Evolutionary conservation across 2,113 vertebrate genomes (phyloP), one percentile per base, ranked within the genome.

Genomic region (Hemibagrus wyckioides): DNA sequence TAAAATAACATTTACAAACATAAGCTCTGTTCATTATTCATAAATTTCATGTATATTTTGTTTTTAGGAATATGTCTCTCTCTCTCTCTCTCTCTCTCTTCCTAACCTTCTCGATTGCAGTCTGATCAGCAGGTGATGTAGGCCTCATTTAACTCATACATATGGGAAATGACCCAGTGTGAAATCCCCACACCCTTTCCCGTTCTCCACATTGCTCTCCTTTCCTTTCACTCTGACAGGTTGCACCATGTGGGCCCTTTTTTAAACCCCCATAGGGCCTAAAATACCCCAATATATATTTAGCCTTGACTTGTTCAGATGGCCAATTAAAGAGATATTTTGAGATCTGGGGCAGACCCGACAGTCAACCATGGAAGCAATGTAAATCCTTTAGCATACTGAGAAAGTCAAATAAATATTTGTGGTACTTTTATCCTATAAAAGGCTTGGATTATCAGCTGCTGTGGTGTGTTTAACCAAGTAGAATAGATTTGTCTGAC

Each of bases 41-140:
- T 71, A 33, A 39, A 71, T 71, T 71, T 71, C 33, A 30, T 33
- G 3, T 67, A 67, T 6, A 17, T 67, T 33, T 33, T 71, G 33
- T 19, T 7, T 71, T 71, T 39, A 33, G 61, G 61, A 63, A 65
- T 65, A 65, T 30, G n/a, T 71, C 33, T 71, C 28, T 65, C 61
- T 41, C 23, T 41, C 69, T 73, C 69, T 73, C 23, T 23, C 69
- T 48, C 25, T 36, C 30, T 36, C 17, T 30, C 39, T 44, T 90
- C 90, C 69, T 73, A 67, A 86, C 86, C 89, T 94, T 91, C 90
- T 93, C 88, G 91, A 91, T 90, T 89, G 86, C 89, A 92, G 87
- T 93, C 90, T 93, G 80, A 85, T 76, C 59, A 93, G 90, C 94
- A 93, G 93, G 92, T 95, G 94, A 93, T 90, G 87, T 19, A 13